Base-by-base conservation (phyloP, 2,113 vertebrate genomes). In the Tetrao urogallus region DNA sequence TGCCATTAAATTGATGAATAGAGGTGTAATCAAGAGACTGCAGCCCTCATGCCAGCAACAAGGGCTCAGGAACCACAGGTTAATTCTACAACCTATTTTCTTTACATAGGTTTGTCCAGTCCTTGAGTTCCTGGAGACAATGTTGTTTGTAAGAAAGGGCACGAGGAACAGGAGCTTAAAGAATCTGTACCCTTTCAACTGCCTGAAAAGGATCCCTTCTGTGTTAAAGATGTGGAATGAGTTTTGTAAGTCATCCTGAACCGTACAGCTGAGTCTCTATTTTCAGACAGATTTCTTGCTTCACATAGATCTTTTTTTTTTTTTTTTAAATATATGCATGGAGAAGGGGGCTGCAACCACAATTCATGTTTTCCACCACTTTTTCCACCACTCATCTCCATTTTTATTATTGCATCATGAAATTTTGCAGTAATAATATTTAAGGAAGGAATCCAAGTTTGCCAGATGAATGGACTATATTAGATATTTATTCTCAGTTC, bases 1-100 rank as follows among this genome's bases (percentile, higher is more conserved):
- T 91, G 76, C 82, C 2, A 24, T 95, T 91, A 92, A 94, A 89
- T 69, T 88, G 93, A 96, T 97, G 87, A 36, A 96, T 61, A 9
- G 32, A 4, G 65, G 64, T 54, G 52, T 50, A 47, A 32, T 54
- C 84, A 71, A 87, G 67, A 60, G 78, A 36, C 74, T 91, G 71
- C 82, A 61, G 61, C 2, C 10, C 81, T 79, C 42, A 67, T 86
- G 89, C 91, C 89, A 87, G 72, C 45, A 11, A 13, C 1, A 2
- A 56, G 85, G 27, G 34, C 27, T 24, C 43, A 36, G n/a, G 60
- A 58, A 70, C 50, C 24, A 34, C 0, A 0, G 56, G 66, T 71
- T 30, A 66, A 73, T 87, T 75, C 66, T 58, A 73, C 30, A 69
- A 57, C 40, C 63, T 19, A 16, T 75, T 87, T 61, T 36, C 28